Evolutionary conservation across 2,797 vertebrate species (phyloP).

Genomic region (Fistularia tabacaria): DNA sequence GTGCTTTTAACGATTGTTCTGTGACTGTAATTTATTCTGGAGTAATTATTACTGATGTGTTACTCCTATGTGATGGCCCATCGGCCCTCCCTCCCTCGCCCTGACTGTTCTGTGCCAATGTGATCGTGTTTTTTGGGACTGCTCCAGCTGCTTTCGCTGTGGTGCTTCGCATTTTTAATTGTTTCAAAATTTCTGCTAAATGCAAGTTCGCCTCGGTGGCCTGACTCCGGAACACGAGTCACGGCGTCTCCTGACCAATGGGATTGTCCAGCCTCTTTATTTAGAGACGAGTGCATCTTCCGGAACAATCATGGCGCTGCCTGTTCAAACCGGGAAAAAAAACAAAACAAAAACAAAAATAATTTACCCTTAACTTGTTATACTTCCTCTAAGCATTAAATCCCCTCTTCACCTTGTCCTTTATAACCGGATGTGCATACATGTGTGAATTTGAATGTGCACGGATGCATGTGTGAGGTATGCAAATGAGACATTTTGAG

Average conservation of each 20-base stretch:
- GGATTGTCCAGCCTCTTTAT: constrained; percentile 35
- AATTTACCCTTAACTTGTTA: no score
- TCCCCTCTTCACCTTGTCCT: constrained; percentile 13
- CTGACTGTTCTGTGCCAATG: constrained; percentile 49
- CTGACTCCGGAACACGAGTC: constrained; percentile 34
- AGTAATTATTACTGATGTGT: constrained; percentile 65
- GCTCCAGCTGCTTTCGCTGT: constrained; percentile 52
- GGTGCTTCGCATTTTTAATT: constrained; percentile 56
- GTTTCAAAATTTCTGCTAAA: constrained; percentile 34
- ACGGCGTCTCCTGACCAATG: constrained; percentile 34
- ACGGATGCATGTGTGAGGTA: constrained; percentile 10
- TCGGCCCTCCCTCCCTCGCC: constrained; percentile 2
- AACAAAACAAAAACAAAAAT: background rate
- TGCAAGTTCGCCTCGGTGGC: constrained; percentile 47
- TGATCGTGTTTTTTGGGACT: constrained; percentile 51
- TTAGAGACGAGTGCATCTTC: constrained; percentile 19
- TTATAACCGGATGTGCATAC: constrained; percentile 37
- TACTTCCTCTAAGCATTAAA: constrained; percentile 25
- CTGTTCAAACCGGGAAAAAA: constrained; percentile 22
- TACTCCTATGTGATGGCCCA: constrained; percentile 47
- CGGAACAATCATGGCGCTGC: constrained; percentile 36
- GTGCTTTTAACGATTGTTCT: constrained; percentile 72
- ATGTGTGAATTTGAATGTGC: constrained; percentile 35
- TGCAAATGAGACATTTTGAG: constrained; percentile 17
- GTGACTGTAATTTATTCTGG: constrained; percentile 79